Percentiles rank a stretch among this genome's conserved stretches.
phyloP scores from a whole-genome alignment of 2,113 vertebrate genomes.

The Aldabrachelys gigantea region DNA sequence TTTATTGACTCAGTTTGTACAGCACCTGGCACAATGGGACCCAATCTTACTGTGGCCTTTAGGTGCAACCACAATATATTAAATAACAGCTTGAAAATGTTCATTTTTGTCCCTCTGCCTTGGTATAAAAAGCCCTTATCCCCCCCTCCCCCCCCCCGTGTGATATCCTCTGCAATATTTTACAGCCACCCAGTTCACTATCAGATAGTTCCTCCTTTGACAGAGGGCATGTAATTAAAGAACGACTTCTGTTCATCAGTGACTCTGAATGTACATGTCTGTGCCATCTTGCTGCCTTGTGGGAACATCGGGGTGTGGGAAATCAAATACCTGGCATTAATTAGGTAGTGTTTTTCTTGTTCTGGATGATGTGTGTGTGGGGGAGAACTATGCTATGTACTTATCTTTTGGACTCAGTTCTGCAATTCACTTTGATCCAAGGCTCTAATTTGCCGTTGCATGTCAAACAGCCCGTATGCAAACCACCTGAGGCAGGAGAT shows the following conservation, averaged over 20 bases:
- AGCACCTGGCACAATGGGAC: neutral
- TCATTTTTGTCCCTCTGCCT: neutral
- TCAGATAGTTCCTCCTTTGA: neutral
- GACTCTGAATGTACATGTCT: neutral
- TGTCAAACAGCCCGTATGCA: neutral
- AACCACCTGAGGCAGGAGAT: neutral
- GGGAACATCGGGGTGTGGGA: neutral
- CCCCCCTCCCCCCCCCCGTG: neutral
- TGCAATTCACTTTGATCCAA: neutral
- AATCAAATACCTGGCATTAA: accelerated
- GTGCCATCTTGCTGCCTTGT: neutral
- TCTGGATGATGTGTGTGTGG: neutral
- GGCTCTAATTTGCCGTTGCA: neutral
- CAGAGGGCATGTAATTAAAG: neutral
- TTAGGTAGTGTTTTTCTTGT: neutral
- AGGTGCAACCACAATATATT: neutral
- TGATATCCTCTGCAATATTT: neutral
- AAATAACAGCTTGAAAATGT: neutral
- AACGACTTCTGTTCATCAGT: neutral
- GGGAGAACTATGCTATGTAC: accelerated
- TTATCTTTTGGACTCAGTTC: neutral
- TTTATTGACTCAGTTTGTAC: neutral
- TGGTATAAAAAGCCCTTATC: neutral
- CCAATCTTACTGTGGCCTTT: neutral
- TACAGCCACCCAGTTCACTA: neutral